These are phyloP conservation scores for Exaiptasia diaphana DNA, from an alignment of 64 coral and sea anemone genomes.

Conservation along the genomic window DNA sequence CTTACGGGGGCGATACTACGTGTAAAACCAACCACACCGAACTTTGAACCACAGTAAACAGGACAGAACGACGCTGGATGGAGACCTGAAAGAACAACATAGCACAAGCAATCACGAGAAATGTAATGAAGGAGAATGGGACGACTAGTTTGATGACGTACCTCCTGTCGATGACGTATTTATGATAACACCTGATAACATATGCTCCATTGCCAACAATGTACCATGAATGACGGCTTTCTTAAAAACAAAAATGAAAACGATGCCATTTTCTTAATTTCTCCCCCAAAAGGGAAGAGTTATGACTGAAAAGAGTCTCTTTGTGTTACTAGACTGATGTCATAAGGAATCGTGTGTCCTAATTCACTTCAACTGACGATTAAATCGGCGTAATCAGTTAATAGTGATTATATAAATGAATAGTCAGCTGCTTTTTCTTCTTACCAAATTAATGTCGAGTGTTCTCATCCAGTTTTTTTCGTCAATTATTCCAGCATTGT, in stretches of 20 bases:
- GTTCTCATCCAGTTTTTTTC: constrained; percentile 48
- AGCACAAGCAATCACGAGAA: neutral
- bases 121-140: neutral
- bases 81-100: constrained; percentile 15
- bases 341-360: no score
- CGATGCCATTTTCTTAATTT: neutral
- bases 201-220: constrained; percentile 37
- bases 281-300: no score
- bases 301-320: no score
- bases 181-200: constrained; percentile 44
- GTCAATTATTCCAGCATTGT: constrained; percentile 56
- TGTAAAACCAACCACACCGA: constrained; percentile 53
- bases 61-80: constrained; percentile 49
- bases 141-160: neutral
- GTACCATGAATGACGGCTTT: constrained; percentile 36
- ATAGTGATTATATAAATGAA: no score
- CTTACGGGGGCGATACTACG: constrained; percentile 55
- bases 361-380: no score
- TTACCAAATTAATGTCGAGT: constrained; percentile 52
- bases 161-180: constrained; percentile 64
- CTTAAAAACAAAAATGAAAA: neutral
- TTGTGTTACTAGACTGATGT: no score
- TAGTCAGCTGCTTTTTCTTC: no score
- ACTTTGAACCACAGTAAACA: constrained; percentile 62
- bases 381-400: no score